A percentile compares a stretch with the other conserved stretches of the same genome.
Evolutionary conservation across 1,140 invertebrate genomes (phyloP).

Genomic region (Tribolium madens): DNA sequence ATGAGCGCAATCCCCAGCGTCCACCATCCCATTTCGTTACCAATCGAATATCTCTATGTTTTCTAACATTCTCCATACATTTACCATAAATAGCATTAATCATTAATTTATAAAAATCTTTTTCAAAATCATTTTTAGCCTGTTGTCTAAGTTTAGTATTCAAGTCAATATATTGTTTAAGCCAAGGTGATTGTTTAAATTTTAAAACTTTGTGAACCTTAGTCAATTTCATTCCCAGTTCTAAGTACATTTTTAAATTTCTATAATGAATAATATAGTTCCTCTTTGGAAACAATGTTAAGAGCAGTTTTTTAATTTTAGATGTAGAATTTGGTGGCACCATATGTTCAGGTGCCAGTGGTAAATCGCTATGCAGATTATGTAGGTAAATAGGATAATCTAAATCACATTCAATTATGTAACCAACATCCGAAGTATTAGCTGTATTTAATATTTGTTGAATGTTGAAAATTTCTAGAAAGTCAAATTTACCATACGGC

Average conservation of each 20-base stretch:
- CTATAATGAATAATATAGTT: constrained; percentile 68
- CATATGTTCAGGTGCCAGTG: constrained; percentile 51
- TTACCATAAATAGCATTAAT: constrained; percentile 42
- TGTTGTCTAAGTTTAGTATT: constrained; percentile 39
- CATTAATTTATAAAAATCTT: constrained; percentile 49
- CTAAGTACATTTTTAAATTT: constrained; percentile 67
- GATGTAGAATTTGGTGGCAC: constrained; percentile 30
- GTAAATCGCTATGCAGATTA: constrained; percentile 66
- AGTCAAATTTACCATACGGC: constrained; percentile 66
- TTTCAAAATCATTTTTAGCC: constrained; percentile 67
- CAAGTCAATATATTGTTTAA: constrained; percentile 61
- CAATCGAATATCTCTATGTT: constrained; percentile 46
- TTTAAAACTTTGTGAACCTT: constrained; percentile 67
- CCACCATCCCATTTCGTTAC: constrained; percentile 44
- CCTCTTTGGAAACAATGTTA: constrained; percentile 39
- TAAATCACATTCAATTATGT: constrained; percentile 69
- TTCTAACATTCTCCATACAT: constrained; percentile 46
- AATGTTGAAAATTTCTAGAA: constrained; percentile 61
- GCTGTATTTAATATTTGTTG: constrained; percentile 52
- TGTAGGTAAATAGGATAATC: constrained; percentile 66
- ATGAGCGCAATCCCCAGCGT: constrained; percentile 46
- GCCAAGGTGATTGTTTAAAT: constrained; percentile 68
- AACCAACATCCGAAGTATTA: constrained; percentile 66
- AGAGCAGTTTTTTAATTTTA: constrained; percentile 32
- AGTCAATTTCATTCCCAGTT: constrained; percentile 65